Evolutionary conservation across 2,888 invertebrate genomes (phyloP).

Genomic region (Creontiades dilutus): DNA sequence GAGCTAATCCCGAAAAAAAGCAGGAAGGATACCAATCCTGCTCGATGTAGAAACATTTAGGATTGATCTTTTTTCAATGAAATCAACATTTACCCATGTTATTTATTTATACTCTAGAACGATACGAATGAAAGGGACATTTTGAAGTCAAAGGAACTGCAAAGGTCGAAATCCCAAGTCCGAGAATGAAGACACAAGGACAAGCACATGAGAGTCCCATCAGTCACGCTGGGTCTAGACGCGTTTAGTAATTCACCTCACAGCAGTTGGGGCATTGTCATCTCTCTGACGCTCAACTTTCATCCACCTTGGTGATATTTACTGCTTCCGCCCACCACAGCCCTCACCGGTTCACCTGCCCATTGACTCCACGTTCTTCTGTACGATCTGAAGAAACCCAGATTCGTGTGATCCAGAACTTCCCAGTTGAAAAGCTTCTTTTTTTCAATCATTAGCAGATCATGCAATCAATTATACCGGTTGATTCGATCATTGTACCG

Average conservation of each 20-base stretch:
- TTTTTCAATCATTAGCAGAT: too few relatives aligned
- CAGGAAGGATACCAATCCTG: too few relatives aligned
- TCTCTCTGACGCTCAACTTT: constrained; percentile 50
- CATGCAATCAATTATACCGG: too few relatives aligned
- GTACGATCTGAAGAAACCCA: neutral
- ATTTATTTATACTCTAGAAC: neutral
- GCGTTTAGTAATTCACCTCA: constrained; percentile 42
- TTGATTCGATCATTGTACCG: too few relatives aligned
- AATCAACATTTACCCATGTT: neutral
- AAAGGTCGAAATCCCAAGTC: neutral
- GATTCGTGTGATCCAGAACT: neutral
- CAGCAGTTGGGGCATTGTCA: constrained; percentile 43
- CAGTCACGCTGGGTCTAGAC: constrained; percentile 7
- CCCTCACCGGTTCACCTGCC: neutral
- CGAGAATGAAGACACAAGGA: neutral
- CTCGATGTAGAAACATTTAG: too few relatives aligned
- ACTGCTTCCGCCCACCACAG: constrained; percentile 46
- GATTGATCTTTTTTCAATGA: too few relatives aligned
- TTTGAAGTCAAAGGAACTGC: neutral
- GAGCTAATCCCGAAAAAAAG: too few relatives aligned
- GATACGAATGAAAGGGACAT: neutral
- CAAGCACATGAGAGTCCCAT: neutral
- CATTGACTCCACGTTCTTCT: neutral
- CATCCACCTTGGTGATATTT: constrained; percentile 45
- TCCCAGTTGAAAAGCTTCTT: too few relatives aligned